Evolutionary conservation across 2,797 vertebrate genomes (phyloP).

Genomic region (Lepilemur septentrionalis): DNA sequence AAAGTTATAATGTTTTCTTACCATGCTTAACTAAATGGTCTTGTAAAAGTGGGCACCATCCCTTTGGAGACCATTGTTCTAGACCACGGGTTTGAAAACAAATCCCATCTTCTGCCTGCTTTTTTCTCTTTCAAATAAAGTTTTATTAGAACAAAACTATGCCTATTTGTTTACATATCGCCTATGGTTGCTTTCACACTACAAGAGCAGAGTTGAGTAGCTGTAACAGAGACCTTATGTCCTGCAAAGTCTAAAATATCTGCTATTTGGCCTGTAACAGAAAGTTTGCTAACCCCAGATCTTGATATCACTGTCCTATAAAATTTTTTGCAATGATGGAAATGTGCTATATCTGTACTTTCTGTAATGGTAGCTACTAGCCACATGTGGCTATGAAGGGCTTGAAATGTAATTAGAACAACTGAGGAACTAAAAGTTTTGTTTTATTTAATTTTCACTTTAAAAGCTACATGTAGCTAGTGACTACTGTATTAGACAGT

Average conservation of each 20-base stretch:
- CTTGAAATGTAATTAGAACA: background rate
- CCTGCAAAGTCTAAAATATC: background rate
- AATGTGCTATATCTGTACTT: background rate
- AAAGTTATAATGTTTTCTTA: background rate
- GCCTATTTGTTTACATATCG: background rate
- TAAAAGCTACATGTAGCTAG: background rate
- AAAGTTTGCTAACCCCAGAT: background rate
- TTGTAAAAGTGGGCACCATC: background rate
- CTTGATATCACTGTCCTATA: background rate
- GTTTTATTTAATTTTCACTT: conserved; percentile 14
- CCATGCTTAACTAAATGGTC: background rate
- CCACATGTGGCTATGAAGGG: background rate
- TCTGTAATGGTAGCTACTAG: background rate
- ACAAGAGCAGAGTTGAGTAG: background rate
- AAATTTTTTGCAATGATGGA: background rate
- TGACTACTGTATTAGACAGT: background rate
- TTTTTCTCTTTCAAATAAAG: conserved; percentile 1
- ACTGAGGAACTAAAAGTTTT: background rate
- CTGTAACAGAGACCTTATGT: background rate
- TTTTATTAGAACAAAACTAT: background rate
- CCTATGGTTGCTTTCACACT: background rate
- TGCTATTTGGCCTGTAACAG: background rate
- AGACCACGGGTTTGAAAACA: background rate
- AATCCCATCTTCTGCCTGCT: background rate
- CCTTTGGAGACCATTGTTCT: background rate